Conservation (phyloP, 2,888 invertebrate genomes). For the Doris montereyensis region DNA sequence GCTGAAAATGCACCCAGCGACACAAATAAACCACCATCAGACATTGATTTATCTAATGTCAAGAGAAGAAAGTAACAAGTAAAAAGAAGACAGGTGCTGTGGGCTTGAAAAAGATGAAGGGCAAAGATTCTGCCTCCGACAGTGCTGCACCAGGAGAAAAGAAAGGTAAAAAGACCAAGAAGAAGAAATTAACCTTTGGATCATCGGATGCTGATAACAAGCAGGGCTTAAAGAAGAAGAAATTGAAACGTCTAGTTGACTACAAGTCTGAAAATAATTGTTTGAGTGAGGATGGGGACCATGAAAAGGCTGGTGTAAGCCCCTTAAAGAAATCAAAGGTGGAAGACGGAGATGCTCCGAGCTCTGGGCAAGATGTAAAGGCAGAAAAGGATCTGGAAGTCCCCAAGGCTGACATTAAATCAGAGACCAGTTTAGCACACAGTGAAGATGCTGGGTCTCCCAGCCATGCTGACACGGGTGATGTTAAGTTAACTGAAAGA, state of each 20-base stretch:
- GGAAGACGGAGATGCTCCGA: slow-evolving; percentile 5
- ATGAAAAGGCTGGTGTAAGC: slow-evolving; percentile 25
- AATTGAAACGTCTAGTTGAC: slow-evolving; percentile 34
- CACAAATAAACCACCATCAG: neutral
- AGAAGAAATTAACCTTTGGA: slow-evolving; percentile 40
- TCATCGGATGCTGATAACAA: slow-evolving; percentile 37
- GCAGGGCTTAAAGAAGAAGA: slow-evolving; percentile 41
- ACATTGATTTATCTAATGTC: too few species aligned
- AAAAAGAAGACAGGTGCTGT: slow-evolving; percentile 34
- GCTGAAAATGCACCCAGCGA: neutral
- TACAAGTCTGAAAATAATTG: slow-evolving; percentile 40
- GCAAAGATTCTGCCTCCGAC: slow-evolving; percentile 25
- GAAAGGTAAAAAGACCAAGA: slow-evolving; percentile 38
- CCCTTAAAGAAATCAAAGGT: slow-evolving; percentile 36
- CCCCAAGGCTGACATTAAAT: slow-evolving; percentile 27
- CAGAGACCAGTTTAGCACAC: slow-evolving; percentile 23
- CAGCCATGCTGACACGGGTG: neutral
- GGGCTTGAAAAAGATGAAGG: slow-evolving; percentile 29
- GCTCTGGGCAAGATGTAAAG: neutral
- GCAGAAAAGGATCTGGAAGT: neutral
- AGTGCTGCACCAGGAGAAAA: slow-evolving; percentile 25
- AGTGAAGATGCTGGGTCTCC: neutral
- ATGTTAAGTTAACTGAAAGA: neutral
- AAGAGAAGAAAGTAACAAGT: slow-evolving; percentile 30
- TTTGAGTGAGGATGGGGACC: slow-evolving; percentile 36